phyloP scores from a whole-genome alignment of 2,888 invertebrate species.

The Drosophila fungiperda region DNA sequence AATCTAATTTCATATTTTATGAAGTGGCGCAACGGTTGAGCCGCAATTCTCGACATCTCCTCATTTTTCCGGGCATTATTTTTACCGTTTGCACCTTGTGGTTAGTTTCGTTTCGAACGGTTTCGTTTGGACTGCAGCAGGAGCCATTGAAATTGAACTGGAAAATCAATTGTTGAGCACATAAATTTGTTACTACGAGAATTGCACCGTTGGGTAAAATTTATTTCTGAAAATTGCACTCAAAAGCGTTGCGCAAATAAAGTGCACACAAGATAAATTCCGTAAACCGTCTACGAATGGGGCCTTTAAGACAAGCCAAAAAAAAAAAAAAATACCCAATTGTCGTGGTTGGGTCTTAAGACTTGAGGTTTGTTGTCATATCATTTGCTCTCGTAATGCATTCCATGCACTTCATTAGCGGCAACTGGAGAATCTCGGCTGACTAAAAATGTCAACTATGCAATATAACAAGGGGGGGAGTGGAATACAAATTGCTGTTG shows the following conservation, averaged over 20 bases:
- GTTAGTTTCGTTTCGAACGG: constrained; percentile 19
- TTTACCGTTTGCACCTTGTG: constrained; percentile 56
- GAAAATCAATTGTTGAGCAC: constrained; percentile 77
- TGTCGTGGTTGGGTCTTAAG: constrained; percentile 33
- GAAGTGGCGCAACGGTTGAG: constrained; percentile 64
- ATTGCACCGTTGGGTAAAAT: constrained; percentile 78
- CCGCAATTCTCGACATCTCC: constrained; percentile 36
- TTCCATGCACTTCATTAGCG: constrained; percentile 57
- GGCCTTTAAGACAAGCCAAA: constrained; percentile 32
- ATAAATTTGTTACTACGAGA: constrained; percentile 76
- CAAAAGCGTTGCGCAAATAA: constrained; percentile 46
- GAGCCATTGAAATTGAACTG: constrained; percentile 65
- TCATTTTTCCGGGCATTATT: constrained; percentile 48
- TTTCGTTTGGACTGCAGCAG: constrained; percentile 27
- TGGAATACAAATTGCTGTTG: constrained; percentile 16
- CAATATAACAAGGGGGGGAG: constrained; percentile 2
- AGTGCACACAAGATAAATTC: constrained; percentile 41
- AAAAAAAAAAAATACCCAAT: constrained; percentile 22
- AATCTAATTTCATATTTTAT: constrained; percentile 81
- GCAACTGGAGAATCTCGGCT: constrained; percentile 30
- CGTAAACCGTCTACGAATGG: constrained; percentile 13
- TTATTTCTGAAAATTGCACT: constrained; percentile 71
- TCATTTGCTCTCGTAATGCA: constrained; percentile 46
- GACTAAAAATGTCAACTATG: constrained; percentile 22
- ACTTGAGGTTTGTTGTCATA: constrained; percentile 47